Evolutionary conservation across 2,113 vertebrate species (phyloP).

Genomic region (Phrynosoma platyrhinos): DNA sequence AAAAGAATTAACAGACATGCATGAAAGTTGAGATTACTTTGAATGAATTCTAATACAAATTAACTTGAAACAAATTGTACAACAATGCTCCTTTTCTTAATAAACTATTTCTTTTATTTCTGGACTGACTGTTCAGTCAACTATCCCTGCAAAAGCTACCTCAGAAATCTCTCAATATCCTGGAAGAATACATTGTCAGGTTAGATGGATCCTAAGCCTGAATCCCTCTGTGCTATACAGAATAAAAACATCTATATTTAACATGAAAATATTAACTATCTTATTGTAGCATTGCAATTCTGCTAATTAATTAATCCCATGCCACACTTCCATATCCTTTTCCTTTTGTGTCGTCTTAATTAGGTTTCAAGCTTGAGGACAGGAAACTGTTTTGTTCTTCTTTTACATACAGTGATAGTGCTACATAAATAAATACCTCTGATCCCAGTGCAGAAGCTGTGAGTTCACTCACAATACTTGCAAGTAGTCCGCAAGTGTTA

Average conservation of each 20-base stretch:
- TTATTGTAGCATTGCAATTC: background rate
- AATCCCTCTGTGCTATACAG: background rate
- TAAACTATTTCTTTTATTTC: background rate
- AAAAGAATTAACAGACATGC: background rate
- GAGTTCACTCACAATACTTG: constrained; percentile 96
- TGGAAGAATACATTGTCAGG: background rate
- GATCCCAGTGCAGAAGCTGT: constrained; percentile 96
- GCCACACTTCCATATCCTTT: too few relatives aligned
- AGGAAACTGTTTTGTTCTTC: too few relatives aligned
- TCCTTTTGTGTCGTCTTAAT: too few relatives aligned
- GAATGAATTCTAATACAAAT: background rate
- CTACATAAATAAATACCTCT: constrained; percentile 80
- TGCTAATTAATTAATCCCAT: background rate
- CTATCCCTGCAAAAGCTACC: background rate
- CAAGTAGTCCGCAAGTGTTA: constrained; percentile 95
- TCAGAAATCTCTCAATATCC: background rate
- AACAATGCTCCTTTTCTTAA: background rate
- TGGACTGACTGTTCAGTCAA: background rate
- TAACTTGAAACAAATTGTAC: background rate
- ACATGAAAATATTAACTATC: background rate
- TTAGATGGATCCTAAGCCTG: background rate
- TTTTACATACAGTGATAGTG: too few relatives aligned
- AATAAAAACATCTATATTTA: background rate
- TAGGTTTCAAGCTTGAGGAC: too few relatives aligned
- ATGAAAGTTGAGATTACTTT: background rate